phyloP scores from a whole-genome alignment of 2,888 invertebrate genomes.

The Athripsodes cinereus region DNA sequence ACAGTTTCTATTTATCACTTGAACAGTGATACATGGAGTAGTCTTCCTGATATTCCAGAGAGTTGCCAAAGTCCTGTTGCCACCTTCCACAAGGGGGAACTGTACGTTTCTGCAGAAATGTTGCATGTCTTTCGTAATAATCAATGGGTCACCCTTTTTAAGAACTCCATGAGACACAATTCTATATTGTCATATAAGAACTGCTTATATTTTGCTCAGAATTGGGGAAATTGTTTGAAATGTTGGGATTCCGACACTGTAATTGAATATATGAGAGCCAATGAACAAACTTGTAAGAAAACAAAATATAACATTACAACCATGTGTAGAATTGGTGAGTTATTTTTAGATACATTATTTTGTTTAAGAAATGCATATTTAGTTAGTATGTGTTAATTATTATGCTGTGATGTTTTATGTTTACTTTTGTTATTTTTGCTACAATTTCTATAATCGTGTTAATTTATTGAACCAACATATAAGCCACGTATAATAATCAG shows the following conservation, averaged over 20 bases:
- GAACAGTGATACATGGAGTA: conserved; percentile 16
- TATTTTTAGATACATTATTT: no score
- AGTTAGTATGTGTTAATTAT: no score
- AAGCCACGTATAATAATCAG: no score
- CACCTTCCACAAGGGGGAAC: conserved; percentile 21
- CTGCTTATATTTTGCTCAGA: conserved; percentile 18
- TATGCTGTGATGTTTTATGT: no score
- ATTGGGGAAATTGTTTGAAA: conserved; percentile 15
- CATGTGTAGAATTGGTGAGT: conserved; percentile 20
- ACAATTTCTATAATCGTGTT: background rate
- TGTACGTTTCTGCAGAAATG: conserved; percentile 22
- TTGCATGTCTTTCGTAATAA: conserved; percentile 21
- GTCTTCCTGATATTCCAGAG: conserved; percentile 23
- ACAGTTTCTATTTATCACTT: conserved; percentile 18
- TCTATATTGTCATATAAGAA: conserved; percentile 17
- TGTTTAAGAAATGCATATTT: no score
- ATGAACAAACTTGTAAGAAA: conserved; percentile 10
- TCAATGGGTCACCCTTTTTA: conserved; percentile 16
- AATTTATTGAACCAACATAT: no score
- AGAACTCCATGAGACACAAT: conserved; percentile 13
- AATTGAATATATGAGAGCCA: conserved; percentile 11
- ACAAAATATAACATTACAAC: conserved; percentile 14
- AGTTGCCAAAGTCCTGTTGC: conserved; percentile 19
- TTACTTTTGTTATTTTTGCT: no score
- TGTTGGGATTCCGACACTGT: conserved; percentile 11